phyloP scores from a whole-genome alignment of 1,140 invertebrate species.

The Holotrichia oblita region DNA sequence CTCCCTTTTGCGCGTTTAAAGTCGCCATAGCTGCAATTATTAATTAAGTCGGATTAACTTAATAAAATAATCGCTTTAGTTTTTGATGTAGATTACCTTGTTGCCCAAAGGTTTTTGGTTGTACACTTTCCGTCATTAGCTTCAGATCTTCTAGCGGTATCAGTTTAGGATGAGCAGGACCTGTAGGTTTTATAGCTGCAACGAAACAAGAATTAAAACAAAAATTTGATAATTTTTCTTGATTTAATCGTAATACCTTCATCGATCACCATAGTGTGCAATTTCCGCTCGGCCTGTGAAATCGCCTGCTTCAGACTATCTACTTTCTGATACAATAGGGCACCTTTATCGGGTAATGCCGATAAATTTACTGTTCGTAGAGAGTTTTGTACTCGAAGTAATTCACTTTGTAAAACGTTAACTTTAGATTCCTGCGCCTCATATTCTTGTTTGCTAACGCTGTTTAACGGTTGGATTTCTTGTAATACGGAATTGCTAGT shows the following conservation, averaged over 20 bases:
- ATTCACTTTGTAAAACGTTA: slow-evolving; percentile 11
- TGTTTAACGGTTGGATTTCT: not conserved
- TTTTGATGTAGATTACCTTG: not conserved
- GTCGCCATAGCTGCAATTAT: slow-evolving; percentile 66
- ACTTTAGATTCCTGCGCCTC: slow-evolving; percentile 27
- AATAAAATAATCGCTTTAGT: not conserved
- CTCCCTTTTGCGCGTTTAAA: slow-evolving; percentile 68
- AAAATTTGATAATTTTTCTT: not conserved
- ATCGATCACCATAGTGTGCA: slow-evolving; percentile 63
- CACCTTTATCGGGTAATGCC: slow-evolving; percentile 66
- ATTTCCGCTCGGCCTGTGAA: slow-evolving; percentile 59
- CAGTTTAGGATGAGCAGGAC: slow-evolving; percentile 32
- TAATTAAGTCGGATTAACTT: not conserved
- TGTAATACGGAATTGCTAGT: not conserved
- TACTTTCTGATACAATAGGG: slow-evolving; percentile 61
- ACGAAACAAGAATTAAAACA: too few relatives aligned
- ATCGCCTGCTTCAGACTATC: slow-evolving; percentile 59
- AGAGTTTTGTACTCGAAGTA: slow-evolving; percentile 58
- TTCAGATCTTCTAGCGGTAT: slow-evolving; percentile 65
- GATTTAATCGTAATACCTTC: slow-evolving; percentile 30
- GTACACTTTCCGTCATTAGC: slow-evolving; percentile 58
- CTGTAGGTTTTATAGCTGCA: too few relatives aligned
- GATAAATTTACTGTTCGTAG: slow-evolving; percentile 63
- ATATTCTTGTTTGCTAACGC: not conserved
- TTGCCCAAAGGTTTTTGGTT: not conserved